These are phyloP conservation scores for Ditula angustiorana DNA, from an alignment of 2,888 invertebrate genomes.

Conservation along the genomic window DNA sequence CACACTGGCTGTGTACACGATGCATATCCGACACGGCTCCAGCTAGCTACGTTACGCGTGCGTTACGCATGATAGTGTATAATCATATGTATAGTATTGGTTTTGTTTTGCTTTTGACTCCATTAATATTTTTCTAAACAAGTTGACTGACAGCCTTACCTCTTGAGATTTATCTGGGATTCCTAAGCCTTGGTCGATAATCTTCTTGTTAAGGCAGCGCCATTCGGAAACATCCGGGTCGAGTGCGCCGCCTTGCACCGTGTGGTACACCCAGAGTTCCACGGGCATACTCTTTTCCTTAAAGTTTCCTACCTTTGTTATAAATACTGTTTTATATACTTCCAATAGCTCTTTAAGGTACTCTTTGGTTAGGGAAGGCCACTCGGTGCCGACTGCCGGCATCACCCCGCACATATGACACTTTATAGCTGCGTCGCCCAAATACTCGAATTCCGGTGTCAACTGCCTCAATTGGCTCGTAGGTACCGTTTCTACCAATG, in stretches of 20 bases:
- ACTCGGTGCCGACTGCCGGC: slow-evolving; percentile 88
- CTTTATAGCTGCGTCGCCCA: slow-evolving; percentile 86
- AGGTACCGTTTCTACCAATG: slow-evolving; percentile 79
- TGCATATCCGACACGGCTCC: too few species aligned
- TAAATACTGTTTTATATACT: slow-evolving; percentile 79
- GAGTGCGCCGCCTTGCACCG: slow-evolving; percentile 86
- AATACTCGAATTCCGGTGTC: slow-evolving; percentile 73
- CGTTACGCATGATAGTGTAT: too few species aligned
- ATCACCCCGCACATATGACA: slow-evolving; percentile 89
- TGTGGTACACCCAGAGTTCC: slow-evolving; percentile 88
- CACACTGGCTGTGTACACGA: too few species aligned
- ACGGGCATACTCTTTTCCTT: slow-evolving; percentile 84
- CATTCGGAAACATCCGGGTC: slow-evolving; percentile 87
- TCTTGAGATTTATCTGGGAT: slow-evolving; percentile 66
- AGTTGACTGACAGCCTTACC: slow-evolving; percentile 51
- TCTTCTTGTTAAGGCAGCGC: slow-evolving; percentile 87
- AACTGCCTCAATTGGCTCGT: slow-evolving; percentile 79
- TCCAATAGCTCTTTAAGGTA: slow-evolving; percentile 84
- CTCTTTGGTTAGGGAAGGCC: slow-evolving; percentile 87
- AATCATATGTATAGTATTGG: too few species aligned
- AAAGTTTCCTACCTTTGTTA: slow-evolving; percentile 82
- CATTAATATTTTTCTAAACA: too few species aligned
- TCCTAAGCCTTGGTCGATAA: slow-evolving; percentile 89
- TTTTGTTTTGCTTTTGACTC: too few species aligned
- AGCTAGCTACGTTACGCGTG: too few species aligned